Percentiles rank a stretch among this genome's conserved stretches.
Conservation (phyloP, 2,113 vertebrate genomes). For the Scomber japonicus region DNA sequence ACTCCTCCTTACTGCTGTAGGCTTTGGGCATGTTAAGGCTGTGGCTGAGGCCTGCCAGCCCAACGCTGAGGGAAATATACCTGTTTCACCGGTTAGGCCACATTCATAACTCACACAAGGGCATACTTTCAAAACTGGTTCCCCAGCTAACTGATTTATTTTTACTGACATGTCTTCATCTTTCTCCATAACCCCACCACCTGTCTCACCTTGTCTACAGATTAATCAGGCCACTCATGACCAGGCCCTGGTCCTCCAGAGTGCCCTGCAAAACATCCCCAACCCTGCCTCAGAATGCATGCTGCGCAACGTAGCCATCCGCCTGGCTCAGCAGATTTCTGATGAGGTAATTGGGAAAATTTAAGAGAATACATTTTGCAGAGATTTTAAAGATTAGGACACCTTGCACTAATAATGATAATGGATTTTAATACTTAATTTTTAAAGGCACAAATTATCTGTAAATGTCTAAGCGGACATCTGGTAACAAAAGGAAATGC, state of each 20-base stretch:
- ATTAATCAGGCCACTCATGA: constrained; percentile 97
- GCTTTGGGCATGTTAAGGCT: constrained; percentile 96
- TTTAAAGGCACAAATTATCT: background rate
- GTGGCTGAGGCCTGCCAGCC: constrained; percentile 98
- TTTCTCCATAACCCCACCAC: constrained; percentile 18
- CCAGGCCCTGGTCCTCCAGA: constrained; percentile 98
- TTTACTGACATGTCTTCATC: constrained; percentile 17
- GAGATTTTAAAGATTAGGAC: background rate
- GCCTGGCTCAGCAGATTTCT: constrained; percentile 98
- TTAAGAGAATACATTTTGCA: constrained; percentile 13
- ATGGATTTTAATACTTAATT: background rate
- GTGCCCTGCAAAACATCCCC: constrained; percentile 98
- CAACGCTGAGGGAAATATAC: constrained; percentile 92
- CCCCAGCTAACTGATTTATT: background rate
- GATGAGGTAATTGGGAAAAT: constrained; percentile 90
- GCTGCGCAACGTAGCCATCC: constrained; percentile 98
- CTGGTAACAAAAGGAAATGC: background rate
- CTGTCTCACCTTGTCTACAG: constrained; percentile 78
- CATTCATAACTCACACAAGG: background rate
- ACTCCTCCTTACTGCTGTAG: constrained; percentile 96
- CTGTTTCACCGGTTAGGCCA: constrained; percentile 91
- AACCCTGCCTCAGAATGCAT: constrained; percentile 99
- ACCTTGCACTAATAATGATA: background rate
- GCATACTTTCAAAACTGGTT: constrained; percentile 37
- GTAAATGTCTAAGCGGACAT: background rate